Percentiles rank a stretch among this genome's conserved stretches.
Evolutionary conservation across 2,113 vertebrate genomes (phyloP).

Genomic region (Odontesthes bonariensis): DNA sequence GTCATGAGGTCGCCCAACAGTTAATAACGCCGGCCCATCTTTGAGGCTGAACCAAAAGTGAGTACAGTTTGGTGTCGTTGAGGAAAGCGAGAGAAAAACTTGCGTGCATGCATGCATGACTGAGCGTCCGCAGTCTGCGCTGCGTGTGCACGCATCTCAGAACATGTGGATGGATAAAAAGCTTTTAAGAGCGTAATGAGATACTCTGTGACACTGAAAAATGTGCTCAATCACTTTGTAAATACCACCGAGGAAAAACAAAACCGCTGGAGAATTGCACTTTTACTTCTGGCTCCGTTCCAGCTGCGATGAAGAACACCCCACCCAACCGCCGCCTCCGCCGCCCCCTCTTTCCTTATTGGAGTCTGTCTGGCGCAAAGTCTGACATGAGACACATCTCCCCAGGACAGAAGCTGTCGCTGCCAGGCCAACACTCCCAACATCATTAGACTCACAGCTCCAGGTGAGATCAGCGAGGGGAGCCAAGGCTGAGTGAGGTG

Average conservation of each 20-base stretch:
- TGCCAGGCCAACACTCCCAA: constrained; percentile 66
- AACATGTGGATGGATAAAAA: constrained; percentile 63
- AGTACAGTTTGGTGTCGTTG: constrained; percentile 29
- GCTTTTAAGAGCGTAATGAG: constrained; percentile 75
- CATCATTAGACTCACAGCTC: constrained; percentile 71
- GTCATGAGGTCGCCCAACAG: constrained; percentile 82
- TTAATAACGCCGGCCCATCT: constrained; percentile 71
- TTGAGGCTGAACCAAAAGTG: constrained; percentile 56
- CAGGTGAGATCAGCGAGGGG: constrained; percentile 56
- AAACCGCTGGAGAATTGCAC: constrained; percentile 63
- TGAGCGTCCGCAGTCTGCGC: constrained; percentile 31
- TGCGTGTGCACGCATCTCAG: constrained; percentile 41
- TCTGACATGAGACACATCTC: constrained; percentile 74
- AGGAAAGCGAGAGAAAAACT: constrained; percentile 51
- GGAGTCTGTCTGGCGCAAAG: constrained; percentile 74
- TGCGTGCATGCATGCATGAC: constrained; percentile 39
- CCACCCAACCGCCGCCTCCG: constrained; percentile 7
- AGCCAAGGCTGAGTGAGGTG: constrained; percentile 18
- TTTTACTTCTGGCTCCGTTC: constrained; percentile 64
- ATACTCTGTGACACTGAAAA: constrained; percentile 70
- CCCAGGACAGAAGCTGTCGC: constrained; percentile 65
- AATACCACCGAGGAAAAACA: constrained; percentile 66
- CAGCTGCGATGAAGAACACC: constrained; percentile 57
- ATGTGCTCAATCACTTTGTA: constrained; percentile 72
- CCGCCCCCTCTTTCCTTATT: constrained; percentile 35